Base-by-base conservation (phyloP, 2,113 vertebrate genomes). In the Osmerus eperlanus region DNA sequence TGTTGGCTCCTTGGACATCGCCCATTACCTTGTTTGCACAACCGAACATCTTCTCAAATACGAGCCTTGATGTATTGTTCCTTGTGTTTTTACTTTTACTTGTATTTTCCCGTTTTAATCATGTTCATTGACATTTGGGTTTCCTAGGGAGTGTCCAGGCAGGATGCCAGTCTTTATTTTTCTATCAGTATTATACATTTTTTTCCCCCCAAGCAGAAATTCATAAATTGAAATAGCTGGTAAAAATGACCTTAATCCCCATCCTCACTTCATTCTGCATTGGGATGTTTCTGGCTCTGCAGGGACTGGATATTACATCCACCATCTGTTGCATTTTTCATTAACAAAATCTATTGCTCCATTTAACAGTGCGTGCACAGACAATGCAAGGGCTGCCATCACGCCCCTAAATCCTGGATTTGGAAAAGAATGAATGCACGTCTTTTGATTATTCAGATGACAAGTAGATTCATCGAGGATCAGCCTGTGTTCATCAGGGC, bases 281-380 rank as follows among this genome's bases (percentile, higher is more conserved):
- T 25, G 15, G 79, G 88, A 88, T 86, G 77, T 83, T 81, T 84
- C 55, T 67, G 19, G 79, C 86, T 89, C 90, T 79, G 80, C 77
- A 61, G 90, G 87, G 88, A 91, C 80, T 12, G 21, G 74, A 83
- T 73, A 87, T 90, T 87, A 84, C 78, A 79, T 84, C 81, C 79
- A 67, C 91, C 90, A 90, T 90, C 91, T 91, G 90, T 90, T 91
- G 87, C 86, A 54, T 87, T 91, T 81, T 92, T 90, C 88, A 91
- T 90, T 91, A 91, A 90, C 87, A 86, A 88, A 89, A 89, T 89
- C 84, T 88, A 89, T 89, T 88, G 81, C 86, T 87, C 83, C 86
- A 82, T 89, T 89, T 90, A 87, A 81, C 81, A 85, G 67, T 81
- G 86, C 85, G 66, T 80, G 83, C 90, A 85, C 87, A 89, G 82